phyloP scores from a whole-genome alignment of 1,140 invertebrate species.

The Ceratoteleas bidentatus region DNA sequence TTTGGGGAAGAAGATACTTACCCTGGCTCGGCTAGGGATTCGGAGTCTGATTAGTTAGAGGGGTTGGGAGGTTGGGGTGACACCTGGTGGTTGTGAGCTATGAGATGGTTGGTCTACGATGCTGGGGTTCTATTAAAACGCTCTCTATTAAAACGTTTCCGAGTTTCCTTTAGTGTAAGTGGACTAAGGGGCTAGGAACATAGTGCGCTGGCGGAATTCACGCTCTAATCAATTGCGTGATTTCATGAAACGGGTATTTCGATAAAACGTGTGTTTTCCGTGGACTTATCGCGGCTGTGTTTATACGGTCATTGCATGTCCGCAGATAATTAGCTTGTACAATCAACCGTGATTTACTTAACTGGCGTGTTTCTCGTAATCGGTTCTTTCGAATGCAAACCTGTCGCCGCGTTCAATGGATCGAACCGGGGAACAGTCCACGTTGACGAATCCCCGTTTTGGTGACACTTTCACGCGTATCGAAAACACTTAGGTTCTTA shows the following conservation, averaged over 20 bases:
- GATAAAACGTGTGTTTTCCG: constrained; percentile 20
- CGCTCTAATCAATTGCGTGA: not conserved
- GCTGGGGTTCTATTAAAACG: too few relatives aligned
- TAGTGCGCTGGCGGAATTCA: not conserved
- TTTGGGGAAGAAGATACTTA: constrained; percentile 81
- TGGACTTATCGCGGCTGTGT: constrained; percentile 4
- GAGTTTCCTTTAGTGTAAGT: too few relatives aligned
- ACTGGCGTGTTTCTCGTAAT: constrained; percentile 8
- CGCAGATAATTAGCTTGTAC: constrained; percentile 12
- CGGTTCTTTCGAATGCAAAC: not conserved
- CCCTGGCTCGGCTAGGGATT: constrained; percentile 79
- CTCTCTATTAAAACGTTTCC: too few relatives aligned
- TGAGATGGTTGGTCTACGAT: too few relatives aligned
- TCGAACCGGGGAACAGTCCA: not conserved
- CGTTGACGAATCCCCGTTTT: not conserved
- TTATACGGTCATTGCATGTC: constrained; percentile 9
- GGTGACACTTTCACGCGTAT: not conserved
- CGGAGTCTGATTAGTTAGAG: constrained; percentile 56
- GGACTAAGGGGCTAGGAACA: not conserved
- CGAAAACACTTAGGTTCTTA: not conserved
- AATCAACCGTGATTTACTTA: constrained; percentile 8
- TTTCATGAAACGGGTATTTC: constrained; percentile 1
- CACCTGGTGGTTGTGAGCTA: too few relatives aligned
- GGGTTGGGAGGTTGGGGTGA: too few relatives aligned
- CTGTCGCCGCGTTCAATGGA: not conserved